Conservation (phyloP, 2,113 vertebrate species). For the Crypturellus undulatus region DNA sequence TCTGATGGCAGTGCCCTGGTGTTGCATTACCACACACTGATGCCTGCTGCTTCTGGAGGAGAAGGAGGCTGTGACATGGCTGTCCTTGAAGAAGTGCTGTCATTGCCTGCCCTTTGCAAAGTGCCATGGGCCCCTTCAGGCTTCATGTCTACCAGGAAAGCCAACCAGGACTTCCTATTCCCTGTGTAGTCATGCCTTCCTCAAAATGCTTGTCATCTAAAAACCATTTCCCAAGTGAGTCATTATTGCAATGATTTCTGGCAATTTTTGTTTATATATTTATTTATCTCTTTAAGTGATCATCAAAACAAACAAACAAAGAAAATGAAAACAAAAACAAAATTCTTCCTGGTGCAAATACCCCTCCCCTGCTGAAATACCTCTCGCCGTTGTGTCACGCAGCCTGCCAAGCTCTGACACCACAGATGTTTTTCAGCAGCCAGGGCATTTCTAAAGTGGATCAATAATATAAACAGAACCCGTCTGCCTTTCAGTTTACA, state of each 20-base stretch:
- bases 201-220: neutral
- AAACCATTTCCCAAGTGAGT: neutral
- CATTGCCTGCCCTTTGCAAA: neutral
- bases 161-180: neutral
- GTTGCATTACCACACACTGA: neutral
- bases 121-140: rapidly evolving
- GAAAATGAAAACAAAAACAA: neutral
- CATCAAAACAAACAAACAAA: neutral
- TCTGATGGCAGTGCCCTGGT: neutral
- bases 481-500: neutral
- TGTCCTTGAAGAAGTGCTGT: neutral
- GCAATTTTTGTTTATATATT: neutral
- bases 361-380: neutral
- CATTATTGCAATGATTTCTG: neutral
- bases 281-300: neutral
- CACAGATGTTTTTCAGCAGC: neutral
- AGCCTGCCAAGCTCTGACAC: neutral
- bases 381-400: rapidly evolving
- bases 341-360: neutral
- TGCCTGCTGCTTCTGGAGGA: neutral
- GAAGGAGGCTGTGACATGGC: neutral
- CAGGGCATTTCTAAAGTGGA: neutral
- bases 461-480: neutral
- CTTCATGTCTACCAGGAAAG: neutral
- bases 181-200: neutral